Conservation (phyloP, 1,140 invertebrate genomes). For the Scaptomyza montana region DNA sequence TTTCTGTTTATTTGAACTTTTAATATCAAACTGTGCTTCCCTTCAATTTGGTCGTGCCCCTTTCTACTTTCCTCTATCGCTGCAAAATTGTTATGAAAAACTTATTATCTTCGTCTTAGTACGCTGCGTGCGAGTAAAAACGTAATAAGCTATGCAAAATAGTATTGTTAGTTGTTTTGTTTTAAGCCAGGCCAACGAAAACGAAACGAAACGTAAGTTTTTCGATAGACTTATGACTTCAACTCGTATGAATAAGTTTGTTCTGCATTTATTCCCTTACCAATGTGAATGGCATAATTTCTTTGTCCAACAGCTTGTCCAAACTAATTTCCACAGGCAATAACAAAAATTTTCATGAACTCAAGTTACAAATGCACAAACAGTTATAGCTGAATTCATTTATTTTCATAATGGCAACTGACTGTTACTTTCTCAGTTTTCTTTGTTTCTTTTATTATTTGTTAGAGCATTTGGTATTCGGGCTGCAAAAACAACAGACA, state of each 20-base stretch:
- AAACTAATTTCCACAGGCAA: neutral
- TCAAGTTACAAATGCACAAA: too few relatives aligned
- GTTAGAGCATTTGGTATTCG: too few relatives aligned
- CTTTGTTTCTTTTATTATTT: too few relatives aligned
- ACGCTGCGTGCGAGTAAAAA: conserved; percentile 1
- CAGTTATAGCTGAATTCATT: too few relatives aligned
- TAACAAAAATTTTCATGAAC: too few relatives aligned
- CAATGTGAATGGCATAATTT: conserved; percentile 3
- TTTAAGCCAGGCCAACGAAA: conserved; percentile 3
- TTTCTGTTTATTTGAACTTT: conserved; percentile 46
- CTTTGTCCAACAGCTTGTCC: conserved; percentile 11
- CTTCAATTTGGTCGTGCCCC: too few relatives aligned
- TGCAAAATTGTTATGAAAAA: conserved; percentile 36
- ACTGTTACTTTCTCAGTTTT: too few relatives aligned
- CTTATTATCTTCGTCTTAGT: conserved; percentile 52
- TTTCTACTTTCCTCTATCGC: neutral
- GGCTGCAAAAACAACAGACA: neutral
- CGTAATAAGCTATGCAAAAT: conserved; percentile 25
- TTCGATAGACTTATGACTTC: conserved; percentile 19
- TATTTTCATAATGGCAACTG: too few relatives aligned
- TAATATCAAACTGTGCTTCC: neutral
- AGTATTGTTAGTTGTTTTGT: neutral
- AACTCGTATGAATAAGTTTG: conserved; percentile 22
- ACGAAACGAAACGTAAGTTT: conserved; percentile 16
- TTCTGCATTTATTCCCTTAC: conserved; percentile 1